Evolutionary conservation across 2,113 vertebrate genomes (phyloP).

Genomic region (Gymnobelideus leadbeateri): DNA sequence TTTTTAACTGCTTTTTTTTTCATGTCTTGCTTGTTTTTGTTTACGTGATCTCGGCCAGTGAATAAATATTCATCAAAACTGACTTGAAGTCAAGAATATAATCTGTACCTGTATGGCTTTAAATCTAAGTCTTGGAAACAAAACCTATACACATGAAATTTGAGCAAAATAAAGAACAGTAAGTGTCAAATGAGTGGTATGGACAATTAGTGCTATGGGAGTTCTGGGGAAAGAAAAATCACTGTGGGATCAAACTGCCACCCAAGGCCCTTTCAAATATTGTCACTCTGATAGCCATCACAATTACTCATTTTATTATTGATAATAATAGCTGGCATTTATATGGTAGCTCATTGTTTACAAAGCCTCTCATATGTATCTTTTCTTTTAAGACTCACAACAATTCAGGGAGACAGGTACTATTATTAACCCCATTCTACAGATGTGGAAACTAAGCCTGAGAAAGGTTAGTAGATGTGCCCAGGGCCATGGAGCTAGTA

Average conservation of each 20-base stretch:
- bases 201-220: not conserved
- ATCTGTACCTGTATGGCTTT: not conserved
- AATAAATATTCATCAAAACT: not conserved
- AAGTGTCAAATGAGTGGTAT: not conserved
- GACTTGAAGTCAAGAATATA: not conserved
- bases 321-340: not conserved
- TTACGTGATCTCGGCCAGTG: not conserved
- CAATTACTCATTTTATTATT: not conserved
- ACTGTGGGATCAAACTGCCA: not conserved
- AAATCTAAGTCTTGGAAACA: not conserved
- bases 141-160: not conserved
- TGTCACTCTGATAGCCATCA: not conserved
- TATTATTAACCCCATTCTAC: not conserved
- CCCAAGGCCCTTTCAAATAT: not conserved
- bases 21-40: not conserved
- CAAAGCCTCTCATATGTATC: not conserved
- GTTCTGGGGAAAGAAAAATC: not conserved
- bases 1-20: not conserved
- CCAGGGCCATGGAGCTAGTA: not conserved
- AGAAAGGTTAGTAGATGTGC: not conserved
- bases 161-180: not conserved
- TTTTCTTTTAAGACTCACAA: not conserved
- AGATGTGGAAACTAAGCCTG: not conserved
- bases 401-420: not conserved
- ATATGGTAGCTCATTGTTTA: not conserved